phyloP scores from a whole-genome alignment of 2,797 vertebrate genomes.

The Pteronotus mesoamericanus region DNA sequence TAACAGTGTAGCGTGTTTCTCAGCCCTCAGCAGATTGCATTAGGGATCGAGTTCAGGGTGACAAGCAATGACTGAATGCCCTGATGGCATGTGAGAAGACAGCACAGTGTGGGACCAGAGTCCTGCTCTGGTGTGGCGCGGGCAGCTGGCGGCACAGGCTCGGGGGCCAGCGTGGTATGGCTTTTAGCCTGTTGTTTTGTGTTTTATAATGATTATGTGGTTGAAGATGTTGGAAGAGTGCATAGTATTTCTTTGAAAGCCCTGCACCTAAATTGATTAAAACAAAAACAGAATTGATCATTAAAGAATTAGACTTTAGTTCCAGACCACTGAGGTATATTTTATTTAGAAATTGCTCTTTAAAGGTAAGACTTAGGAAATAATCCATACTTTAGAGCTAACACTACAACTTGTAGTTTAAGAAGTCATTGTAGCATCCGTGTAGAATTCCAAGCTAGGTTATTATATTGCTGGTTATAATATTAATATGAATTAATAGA shows the following conservation, averaged over 20 bases:
- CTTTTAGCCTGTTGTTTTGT: neutral
- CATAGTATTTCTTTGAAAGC: neutral
- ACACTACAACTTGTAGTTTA: neutral
- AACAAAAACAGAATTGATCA: neutral
- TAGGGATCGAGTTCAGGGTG: neutral
- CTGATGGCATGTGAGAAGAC: neutral
- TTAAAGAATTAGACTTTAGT: neutral
- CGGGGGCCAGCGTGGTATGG: neutral
- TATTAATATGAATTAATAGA: neutral
- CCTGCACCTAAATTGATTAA: neutral
- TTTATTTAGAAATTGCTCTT: neutral
- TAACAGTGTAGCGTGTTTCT: accelerated
- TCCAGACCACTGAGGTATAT: neutral
- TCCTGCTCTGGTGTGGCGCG: too few species aligned
- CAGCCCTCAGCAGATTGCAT: neutral
- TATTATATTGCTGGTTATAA: neutral
- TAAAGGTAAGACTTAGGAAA: neutral
- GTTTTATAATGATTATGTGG: neutral
- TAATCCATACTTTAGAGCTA: neutral
- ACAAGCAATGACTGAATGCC: accelerated
- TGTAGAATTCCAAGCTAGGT: neutral
- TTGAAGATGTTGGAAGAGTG: neutral
- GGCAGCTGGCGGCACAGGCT: accelerated
- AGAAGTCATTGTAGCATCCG: neutral
- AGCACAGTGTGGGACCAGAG: too few species aligned